Evolutionary conservation across 2,888 invertebrate species (phyloP).

Genomic region (Chrysolina haemoptera): DNA sequence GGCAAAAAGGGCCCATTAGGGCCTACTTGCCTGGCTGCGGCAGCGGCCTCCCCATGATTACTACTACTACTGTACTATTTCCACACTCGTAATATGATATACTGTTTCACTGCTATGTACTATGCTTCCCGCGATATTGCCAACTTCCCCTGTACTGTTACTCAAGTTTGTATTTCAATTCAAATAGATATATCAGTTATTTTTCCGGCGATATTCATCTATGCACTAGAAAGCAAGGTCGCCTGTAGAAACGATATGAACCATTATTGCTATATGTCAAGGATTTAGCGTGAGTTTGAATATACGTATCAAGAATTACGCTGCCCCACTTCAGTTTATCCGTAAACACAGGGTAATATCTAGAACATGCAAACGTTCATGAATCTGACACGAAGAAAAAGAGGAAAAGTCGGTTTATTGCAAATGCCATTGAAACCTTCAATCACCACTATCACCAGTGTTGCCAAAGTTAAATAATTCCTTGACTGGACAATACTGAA

Average conservation of each 20-base stretch:
- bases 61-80: too few species aligned
- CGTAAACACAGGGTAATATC: conserved; percentile 10
- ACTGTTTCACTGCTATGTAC: background rate
- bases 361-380: conserved; percentile 12
- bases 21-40: too few species aligned
- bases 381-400: conserved; percentile 16
- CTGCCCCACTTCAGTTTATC: conserved; percentile 11
- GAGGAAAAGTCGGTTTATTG: conserved; percentile 10
- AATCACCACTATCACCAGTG: background rate
- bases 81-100: too few species aligned
- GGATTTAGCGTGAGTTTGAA: conserved; percentile 28
- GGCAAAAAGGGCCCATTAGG: too few species aligned
- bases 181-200: background rate
- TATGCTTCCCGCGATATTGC: background rate
- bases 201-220: conserved; percentile 26
- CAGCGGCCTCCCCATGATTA: too few species aligned
- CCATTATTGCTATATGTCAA: conserved; percentile 33
- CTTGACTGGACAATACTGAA: background rate
- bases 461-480: background rate
- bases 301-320: conserved; percentile 18
- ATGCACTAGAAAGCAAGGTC: conserved; percentile 32
- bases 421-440: conserved; percentile 4
- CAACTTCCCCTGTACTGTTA: background rate
- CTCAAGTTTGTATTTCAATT: background rate
- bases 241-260: conserved; percentile 26